Percentiles rank a stretch among this genome's conserved stretches.
Conservation (phyloP, 2,113 vertebrate species). For the Aptenodytes forsteri region DNA sequence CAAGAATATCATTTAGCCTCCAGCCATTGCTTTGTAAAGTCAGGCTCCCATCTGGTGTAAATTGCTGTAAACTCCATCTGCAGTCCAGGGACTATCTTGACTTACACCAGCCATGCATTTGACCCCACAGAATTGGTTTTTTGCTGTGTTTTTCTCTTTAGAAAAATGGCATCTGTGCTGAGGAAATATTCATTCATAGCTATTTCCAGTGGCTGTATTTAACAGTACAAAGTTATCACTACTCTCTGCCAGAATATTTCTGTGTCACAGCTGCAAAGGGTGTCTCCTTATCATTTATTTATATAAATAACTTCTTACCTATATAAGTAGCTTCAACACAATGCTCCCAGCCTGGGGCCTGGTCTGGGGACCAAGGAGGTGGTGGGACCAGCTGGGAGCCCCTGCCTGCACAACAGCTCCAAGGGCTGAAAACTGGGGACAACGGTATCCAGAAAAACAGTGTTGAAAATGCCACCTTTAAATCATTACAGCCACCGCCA, state of each 20-base stretch:
- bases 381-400: background rate
- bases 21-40: slow-evolving; percentile 25
- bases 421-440: background rate
- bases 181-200: background rate
- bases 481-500: background rate
- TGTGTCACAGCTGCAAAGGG: background rate
- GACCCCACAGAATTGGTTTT: background rate
- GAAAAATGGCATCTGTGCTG: background rate
- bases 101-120: background rate
- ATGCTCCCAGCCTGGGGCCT: background rate
- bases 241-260: background rate
- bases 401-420: background rate
- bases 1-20: slow-evolving; percentile 37
- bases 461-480: background rate
- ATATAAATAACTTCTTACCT: background rate
- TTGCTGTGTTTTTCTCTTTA: background rate
- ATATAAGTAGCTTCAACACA: background rate
- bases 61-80: background rate
- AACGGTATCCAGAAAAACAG: background rate
- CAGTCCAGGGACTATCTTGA: background rate
- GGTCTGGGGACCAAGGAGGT: background rate
- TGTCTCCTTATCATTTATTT: background rate
- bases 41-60: slow-evolving; percentile 11
- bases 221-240: background rate
- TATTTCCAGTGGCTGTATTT: background rate